Base-by-base conservation (phyloP, 2,113 vertebrate species). In the Archocentrus centrarchus region DNA sequence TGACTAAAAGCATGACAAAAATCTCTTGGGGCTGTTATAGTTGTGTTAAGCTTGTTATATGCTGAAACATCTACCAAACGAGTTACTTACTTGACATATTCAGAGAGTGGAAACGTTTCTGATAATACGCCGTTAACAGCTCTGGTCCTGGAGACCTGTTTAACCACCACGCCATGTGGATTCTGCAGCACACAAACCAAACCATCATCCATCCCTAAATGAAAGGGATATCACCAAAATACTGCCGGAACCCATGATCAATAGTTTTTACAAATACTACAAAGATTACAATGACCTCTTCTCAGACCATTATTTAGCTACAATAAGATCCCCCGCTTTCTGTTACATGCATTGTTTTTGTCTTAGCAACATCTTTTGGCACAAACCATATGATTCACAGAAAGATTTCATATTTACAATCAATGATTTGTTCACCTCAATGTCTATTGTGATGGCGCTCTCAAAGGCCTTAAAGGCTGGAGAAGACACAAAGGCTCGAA, bases 401-500 rank as follows among this genome's bases (percentile, higher is more conserved):
- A 4, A 17, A 39, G 18, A n/a, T 1, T 7, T 57, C n/a, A 59
- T 15, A 55, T 61, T 70, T 22, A 2, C 15, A 75, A 2, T 53
- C 47, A 18, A 35, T 73, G 18, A 18, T 73, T 73, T 73, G 27
- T 55, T 75, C 61, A 96, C 96, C 95, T 95, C 66, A 18, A 95
- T 87, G 9, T 96, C 94, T 9, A 96, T 14, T 2, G 86, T 77
- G 64, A 96, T 61, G 18, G 90, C 77, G 55, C 68, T 88, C 22
- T 92, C 41, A 3, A 84, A 41, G 6, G 95, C 92, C 83, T 90
- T 86, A 39, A 96, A 96, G 44, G 76, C 77, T 0, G 82, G 76
- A 11, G 90, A 91, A 5, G 95, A 95, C 57, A 92, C 86, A 27
- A 94, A 96, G 41, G 91, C 86, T 86, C 96, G 90, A 77, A 83